Percentiles rank a stretch among this genome's conserved stretches.
phyloP scores from a whole-genome alignment of 2,113 vertebrate genomes.

The Riparia riparia region DNA sequence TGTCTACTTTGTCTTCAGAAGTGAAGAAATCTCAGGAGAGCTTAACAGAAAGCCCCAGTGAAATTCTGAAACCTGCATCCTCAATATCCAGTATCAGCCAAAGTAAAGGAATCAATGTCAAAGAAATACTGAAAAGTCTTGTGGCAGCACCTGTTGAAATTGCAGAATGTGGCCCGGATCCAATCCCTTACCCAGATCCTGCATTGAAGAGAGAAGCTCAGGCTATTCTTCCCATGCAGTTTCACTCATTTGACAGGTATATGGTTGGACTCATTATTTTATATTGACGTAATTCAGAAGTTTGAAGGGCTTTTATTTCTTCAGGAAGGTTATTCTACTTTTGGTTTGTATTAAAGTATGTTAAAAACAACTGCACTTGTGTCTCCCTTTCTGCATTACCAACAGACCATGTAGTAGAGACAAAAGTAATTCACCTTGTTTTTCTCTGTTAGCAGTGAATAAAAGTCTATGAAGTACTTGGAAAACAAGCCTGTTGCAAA shows the following conservation, averaged over 20 bases:
- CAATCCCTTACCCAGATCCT: slow-evolving; percentile 87
- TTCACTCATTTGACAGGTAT: slow-evolving; percentile 98
- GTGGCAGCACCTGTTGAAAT: slow-evolving; percentile 90
- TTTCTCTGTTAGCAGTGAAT: slow-evolving; percentile 18
- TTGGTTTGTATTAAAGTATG: background rate
- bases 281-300: background rate
- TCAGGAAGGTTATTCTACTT: background rate
- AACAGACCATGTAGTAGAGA: background rate
- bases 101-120: slow-evolving; percentile 94
- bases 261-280: slow-evolving; percentile 26
- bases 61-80: slow-evolving; percentile 82
- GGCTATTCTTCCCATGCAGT: slow-evolving; percentile 91
- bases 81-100: slow-evolving; percentile 90
- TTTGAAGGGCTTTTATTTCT: background rate
- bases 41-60: slow-evolving; percentile 83
- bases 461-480: background rate
- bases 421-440: slow-evolving; percentile 7
- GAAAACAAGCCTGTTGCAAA: background rate
- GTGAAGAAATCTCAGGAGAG: slow-evolving; percentile 91
- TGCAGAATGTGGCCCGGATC: slow-evolving; percentile 87
- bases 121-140: slow-evolving; percentile 94
- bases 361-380: background rate
- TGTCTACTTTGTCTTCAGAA: slow-evolving; percentile 88
- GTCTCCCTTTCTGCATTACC: background rate
- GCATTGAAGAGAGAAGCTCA: slow-evolving; percentile 90